Evolutionary conservation across 2,113 vertebrate species (phyloP), one percentile per base, ranked within the genome.

Genomic region (Dermatemys mawii): DNA sequence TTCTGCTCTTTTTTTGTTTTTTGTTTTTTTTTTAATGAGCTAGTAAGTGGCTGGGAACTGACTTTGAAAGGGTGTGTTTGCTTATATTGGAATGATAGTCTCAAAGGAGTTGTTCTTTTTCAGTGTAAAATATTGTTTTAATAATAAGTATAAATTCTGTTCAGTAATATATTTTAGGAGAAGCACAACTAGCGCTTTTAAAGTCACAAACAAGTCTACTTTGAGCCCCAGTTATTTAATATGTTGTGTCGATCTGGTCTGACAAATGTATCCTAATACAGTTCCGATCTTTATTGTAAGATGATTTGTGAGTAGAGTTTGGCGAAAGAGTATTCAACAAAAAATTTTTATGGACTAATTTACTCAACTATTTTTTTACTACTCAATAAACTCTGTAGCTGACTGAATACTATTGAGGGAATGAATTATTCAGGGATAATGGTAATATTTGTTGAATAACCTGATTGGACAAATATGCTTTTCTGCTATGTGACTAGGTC

Each of bases 111-210:
- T 53, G 70, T 70, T 92, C 78, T 92, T 82, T 86, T 90, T 87
- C 54, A 95, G 5, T n/a, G 55, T 49, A 82, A 95, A 95, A 70
- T 12, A 81, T 73, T 79, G 44, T 83, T 96, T 96, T 88, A 96
- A 93, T 92, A 94, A 92, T 82, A 88, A 50, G 94, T 96, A 83
- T 17, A 76, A 79, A 51, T 79, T 92, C 82, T 95, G 26, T 55
- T 90, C 76, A 55, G 70, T 81, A 92, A 79, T 78, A 21, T 79
- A 92, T 79, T 88, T 95, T 76, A 76, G 16, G 93, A 76, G 50
- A 94, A 81, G 29, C 86, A 95, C 90, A 67, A n/a, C 44, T 82
- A 84, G 10, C 55, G 38, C 38, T 24, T 93, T 96, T 94, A 91
- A 94, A 93, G 70, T 75, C 79, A 79, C 44, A 91, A 81, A 81